Evolutionary conservation across 2,113 vertebrate species (phyloP), one percentile per base, ranked within the genome.

Genomic region (Pterocles gutturalis): DNA sequence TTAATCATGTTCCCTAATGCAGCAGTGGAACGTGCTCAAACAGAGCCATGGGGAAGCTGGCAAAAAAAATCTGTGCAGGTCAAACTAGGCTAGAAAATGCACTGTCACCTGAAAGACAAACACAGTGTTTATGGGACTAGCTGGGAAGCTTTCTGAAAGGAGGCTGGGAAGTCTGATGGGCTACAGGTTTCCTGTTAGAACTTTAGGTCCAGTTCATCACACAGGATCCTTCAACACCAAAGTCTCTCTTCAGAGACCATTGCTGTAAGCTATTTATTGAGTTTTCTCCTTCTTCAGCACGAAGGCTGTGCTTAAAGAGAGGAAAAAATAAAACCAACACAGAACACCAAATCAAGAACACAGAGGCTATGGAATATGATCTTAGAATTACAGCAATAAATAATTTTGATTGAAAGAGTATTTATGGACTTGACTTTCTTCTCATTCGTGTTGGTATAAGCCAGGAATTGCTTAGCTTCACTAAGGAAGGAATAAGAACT

Each of bases 201-300:
- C 8, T 54, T 58, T 34, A 71, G 53, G 14, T 64, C 17, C 22
- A 10, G 22, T 60, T 83, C 28, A 25, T 72, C 25, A 15, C 11
- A n/a, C 0, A 1, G 4, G 11, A 19, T 34, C 25, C 51, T 0
- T 1, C 10, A 45, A 28, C 17, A 43, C 5, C 11, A 16, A 83
- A 86, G 6, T 36, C 2, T 48, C 18, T 54, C 22, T 84, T 55
- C 45, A 65, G 33, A 84, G 92, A 43, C 9, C 5, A 22, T 51
- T 84, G 7, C 19, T 90, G 14, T 28, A 69, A 62, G 2, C 25
- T 55, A 22, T 8, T 4, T 28, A 8, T n/a, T 51, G 16, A n/a
- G 10, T 64, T 72, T 90, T 84, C 12, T 83, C 34, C 29, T 83
- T 66, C 67, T 78, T 57, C 65, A 13, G 5, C 2, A 26, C 33